A percentile compares a stretch with the other conserved stretches of the same genome.
Evolutionary conservation across 1,140 invertebrate genomes (phyloP).

Genomic region (Helicoverpa zea): DNA sequence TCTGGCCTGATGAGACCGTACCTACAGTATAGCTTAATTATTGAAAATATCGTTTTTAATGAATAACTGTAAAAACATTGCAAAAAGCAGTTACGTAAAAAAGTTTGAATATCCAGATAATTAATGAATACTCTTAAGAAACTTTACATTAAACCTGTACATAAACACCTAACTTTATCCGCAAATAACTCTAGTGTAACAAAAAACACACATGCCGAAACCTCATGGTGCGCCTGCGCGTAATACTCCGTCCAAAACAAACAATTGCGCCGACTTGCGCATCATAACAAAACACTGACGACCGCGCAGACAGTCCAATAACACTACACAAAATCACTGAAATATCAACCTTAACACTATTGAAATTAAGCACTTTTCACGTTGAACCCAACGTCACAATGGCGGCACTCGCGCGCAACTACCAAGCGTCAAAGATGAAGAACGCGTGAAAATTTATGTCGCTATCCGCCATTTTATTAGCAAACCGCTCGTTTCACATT

Average conservation of each 20-base stretch:
- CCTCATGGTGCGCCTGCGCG: constrained; percentile 14
- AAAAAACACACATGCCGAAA: constrained; percentile 29
- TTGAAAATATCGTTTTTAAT: too few species aligned
- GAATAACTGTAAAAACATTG: too few species aligned
- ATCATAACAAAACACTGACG: constrained; percentile 49
- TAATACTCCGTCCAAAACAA: constrained; percentile 47
- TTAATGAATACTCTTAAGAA: background rate
- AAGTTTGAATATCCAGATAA: too few species aligned
- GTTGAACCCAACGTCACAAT: background rate
- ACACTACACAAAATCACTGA: constrained; percentile 41
- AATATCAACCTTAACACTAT: constrained; percentile 32
- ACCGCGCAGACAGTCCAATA: constrained; percentile 43
- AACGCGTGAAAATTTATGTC: constrained; percentile 51
- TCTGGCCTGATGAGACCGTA: background rate
- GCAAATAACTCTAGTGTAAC: constrained; percentile 13
- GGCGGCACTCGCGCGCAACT: constrained; percentile 11
- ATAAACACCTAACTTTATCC: constrained; percentile 7
- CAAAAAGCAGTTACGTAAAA: too few species aligned
- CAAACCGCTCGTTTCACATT: constrained; percentile 42
- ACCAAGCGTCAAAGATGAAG: background rate
- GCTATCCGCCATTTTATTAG: constrained; percentile 47
- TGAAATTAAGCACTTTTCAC: constrained; percentile 26
- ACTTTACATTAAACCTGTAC: background rate
- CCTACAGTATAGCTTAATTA: background rate
- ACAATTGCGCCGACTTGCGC: constrained; percentile 37